phyloP scores from a whole-genome alignment of 2,888 invertebrate species.

The Pardosa pseudoannulata region DNA sequence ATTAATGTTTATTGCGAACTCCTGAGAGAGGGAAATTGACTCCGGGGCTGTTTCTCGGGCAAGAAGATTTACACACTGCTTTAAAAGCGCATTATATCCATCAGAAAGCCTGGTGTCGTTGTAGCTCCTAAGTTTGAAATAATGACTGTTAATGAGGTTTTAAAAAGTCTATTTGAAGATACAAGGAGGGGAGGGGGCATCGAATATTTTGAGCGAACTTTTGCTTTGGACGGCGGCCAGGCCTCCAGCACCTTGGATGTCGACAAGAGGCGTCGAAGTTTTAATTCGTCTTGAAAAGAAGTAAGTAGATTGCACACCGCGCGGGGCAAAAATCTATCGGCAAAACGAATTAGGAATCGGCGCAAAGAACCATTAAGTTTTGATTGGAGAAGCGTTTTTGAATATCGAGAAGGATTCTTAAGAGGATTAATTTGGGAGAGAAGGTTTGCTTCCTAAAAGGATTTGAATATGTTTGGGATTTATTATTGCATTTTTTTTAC shows the following conservation, averaged over 20 bases:
- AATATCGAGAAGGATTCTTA: neutral
- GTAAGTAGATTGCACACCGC: neutral
- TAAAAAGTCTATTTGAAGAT: slow-evolving; percentile 59
- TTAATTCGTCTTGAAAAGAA: neutral
- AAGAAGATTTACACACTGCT: slow-evolving; percentile 37
- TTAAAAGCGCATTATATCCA: slow-evolving; percentile 61
- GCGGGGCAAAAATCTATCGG: neutral
- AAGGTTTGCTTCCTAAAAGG: no score
- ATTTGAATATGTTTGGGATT: no score
- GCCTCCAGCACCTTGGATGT: neutral
- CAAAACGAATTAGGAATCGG: neutral
- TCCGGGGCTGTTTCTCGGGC: slow-evolving; percentile 51
- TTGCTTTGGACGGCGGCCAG: neutral
- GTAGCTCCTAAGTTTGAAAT: slow-evolving; percentile 56
- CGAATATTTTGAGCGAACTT: slow-evolving; percentile 12
- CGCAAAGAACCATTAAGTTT: neutral
- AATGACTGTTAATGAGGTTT: slow-evolving; percentile 63
- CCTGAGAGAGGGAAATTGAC: slow-evolving; percentile 46
- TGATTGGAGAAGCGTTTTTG: neutral
- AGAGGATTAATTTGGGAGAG: neutral
- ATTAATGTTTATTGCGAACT: slow-evolving; percentile 55
- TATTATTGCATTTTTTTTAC: no score
- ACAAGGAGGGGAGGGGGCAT: neutral
- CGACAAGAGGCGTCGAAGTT: neutral
- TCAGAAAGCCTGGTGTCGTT: no score